Evolutionary conservation across 2,113 vertebrate genomes (phyloP), one percentile per base, ranked within the genome.

Genomic region (Nansenia antarctica): DNA sequence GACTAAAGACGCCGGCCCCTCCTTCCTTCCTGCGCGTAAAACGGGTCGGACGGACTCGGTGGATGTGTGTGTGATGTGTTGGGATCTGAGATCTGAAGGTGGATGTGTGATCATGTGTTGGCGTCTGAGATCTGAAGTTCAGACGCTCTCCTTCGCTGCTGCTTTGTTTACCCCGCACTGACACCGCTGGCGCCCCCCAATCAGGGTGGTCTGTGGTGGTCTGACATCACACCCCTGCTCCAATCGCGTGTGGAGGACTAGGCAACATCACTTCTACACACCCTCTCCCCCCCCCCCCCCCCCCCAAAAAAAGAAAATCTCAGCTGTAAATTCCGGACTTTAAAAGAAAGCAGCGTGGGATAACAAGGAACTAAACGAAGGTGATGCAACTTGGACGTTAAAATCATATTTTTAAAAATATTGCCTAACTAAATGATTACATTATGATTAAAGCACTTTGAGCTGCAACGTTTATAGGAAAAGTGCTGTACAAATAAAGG

Each of bases 21-120:
- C 82, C 78, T 73, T 76, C 76, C 87, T 88, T 86, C 82, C 78
- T 73, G 74, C 65, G 82, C 81, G 79, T 87, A 82, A 87, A 84
- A n/a, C n/a, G n/a, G n/a, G n/a, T n/a, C n/a, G n/a, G 80, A 83
- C 79, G 74, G 80, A 70, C 80, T 85, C 77, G 66, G 53, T 70
- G 83, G 54, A 73, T 86, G 80, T 83, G 71, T 86, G 80, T 83
- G 71, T 85, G 88, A 82, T 90, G 77, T 85, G 85, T 65, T 86
- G 82, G 80, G 66, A 82, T 78, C 83, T 73, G 91, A 93, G 93
- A 90, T 94, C n/a, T n/a, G n/a, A n/a, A n/a, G n/a, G n/a, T n/a
- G n/a, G n/a, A n/a, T n/a, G n/a, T n/a, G n/a, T n/a, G n/a, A n/a
- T n/a, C n/a, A n/a, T n/a, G n/a, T n/a, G n/a, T n/a, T n/a, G n/a